Evolutionary conservation across 2,113 vertebrate genomes (phyloP), one percentile per base, ranked within the genome.

Genomic region (Planiliza haematocheilus): DNA sequence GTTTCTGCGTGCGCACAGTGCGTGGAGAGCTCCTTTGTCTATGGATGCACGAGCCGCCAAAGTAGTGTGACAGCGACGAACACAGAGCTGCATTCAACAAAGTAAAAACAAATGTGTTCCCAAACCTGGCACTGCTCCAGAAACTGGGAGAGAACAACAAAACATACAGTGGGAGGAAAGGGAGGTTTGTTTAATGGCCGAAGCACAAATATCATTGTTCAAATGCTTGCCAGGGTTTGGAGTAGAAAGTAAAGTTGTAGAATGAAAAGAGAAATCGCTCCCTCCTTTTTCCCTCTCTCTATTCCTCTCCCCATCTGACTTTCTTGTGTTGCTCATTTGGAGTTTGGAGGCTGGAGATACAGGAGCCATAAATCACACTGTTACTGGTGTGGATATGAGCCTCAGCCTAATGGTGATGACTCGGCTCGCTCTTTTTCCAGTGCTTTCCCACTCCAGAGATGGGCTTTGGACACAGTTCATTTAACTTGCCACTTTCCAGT

Each of bases 391-490:
- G 88, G 88, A 86, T 82, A 87, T 85, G 81, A 89, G 86, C 83
- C 71, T 73, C 64, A 41, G 85, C 81, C 83, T 91, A 91, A 92
- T 92, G 87, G 87, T 90, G 91, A 92, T 89, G 91, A 89, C 89
- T 91, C 72, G 82, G 70, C 86, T 59, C 63, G 66, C 89, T 86
- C 85, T 89, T 86, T 92, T 85, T 85, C 82, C 77, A 81, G 68
- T 83, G 77, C 88, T 89, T 81, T 78, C 77, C 82, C 64, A 77
- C 89, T 77, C 82, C 84, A 91, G 90, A 89, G 87, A 92, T 91
- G 89, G 88, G 89, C 88, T 91, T 73, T 82, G 86, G 91, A 90
- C 86, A 90, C 90, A 91, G 83, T 91, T 93, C 93, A 93, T 94
- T 93, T 92, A 89, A 88, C 86, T 76, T 72, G 77, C 81, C 83